Base-by-base conservation (phyloP, 1,140 invertebrate genomes). In the Eubasilissa regina region DNA sequence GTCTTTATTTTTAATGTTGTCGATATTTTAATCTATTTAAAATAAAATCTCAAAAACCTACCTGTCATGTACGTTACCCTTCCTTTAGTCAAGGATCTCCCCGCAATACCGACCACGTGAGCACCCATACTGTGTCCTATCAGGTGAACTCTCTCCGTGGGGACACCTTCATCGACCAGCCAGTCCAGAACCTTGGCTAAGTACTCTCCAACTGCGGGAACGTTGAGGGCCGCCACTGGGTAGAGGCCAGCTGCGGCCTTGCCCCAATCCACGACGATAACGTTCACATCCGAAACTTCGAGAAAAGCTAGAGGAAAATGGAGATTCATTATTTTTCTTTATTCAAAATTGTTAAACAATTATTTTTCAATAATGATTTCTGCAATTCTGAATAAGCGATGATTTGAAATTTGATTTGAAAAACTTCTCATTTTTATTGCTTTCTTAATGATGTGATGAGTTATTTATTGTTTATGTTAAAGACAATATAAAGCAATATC, bases 111-210 rank as follows among this genome's bases (percentile, higher is more conserved):
- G 0, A 86, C 86, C 8, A 91, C 81, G 78, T 93, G 92, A 8
- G 90, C 91, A n/a, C 92, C 92, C 21, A 92, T 86, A 80, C 91
- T 92, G 80, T 92, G 91, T 7, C 92, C 92, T 62, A 92, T 85
- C 0, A 92, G 45, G 80, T 90, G 90, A 86, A 86, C 44, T 87
- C 84, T 19, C 6, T 13, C 45, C 13, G 58, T 15, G 13, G 25
- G 64, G 10, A 15, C 35, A 4, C 47, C 64, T 66, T 60, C 8
- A 17, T 9, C 15, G 17, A 89, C 84, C n/a, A 93, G 81, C 83
- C 88, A 89, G 45, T 87, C 84, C 12, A 93, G 80, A 62, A 92
- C 91, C 48, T 87, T 82, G 13, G 89, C 91, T 10, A 93, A 48
- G 0, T 84, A 83, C 44, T 86, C 78, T 0, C 92, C 93, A 25